Evolutionary conservation across 2,888 invertebrate species (phyloP), one percentile per base, ranked within the genome.

Genomic region (Acanthosepion pharaonis): DNA sequence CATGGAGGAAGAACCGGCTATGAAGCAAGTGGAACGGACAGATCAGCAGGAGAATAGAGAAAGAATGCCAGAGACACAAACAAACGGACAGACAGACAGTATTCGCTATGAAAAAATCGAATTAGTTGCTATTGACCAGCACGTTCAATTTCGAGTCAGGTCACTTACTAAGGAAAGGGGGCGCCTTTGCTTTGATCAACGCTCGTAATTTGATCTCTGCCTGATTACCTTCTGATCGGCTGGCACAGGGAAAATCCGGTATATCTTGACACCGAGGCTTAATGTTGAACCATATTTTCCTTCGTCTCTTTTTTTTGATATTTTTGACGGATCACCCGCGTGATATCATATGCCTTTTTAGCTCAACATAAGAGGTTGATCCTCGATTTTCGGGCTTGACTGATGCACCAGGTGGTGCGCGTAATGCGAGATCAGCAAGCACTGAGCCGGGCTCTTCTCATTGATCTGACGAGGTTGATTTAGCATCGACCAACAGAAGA

Each of bases 241-340:
- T 18, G n/a, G 78, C n/a, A n/a, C n/a, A 78, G 33, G n/a, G n/a
- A 78, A 78, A 78, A 78, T n/a, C 78, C 78, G 78, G 78, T 78
- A 18, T n/a, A 78, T 78, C 78, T 78, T 78, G 78, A 78, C 78
- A 78, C 78, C 78, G n/a, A 15, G 59, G 23, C 59, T 59, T 23
- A 59, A 59, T 59, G 59, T 23, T 59, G n/a, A 78, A 78, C 33
- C 78, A 15, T n/a, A 78, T 78, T 78, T 78, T n/a, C 78, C 78
- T n/a, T n/a, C n/a, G 1, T 78, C 78, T 78, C 78, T n/a, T 15
- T 78, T n/a, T 15, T 78, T n/a, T 20, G n/a, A 11, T 15, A 15
- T 78, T 78, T 78, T 78, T 78, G 78, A 78, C 78, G 78, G 78
- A 78, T 78, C 78, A n/a, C 78, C n/a, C 78, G 78, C n/a, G 78